Conservation (phyloP, 2,113 vertebrate genomes). For the Pachypanchax playfairii region DNA sequence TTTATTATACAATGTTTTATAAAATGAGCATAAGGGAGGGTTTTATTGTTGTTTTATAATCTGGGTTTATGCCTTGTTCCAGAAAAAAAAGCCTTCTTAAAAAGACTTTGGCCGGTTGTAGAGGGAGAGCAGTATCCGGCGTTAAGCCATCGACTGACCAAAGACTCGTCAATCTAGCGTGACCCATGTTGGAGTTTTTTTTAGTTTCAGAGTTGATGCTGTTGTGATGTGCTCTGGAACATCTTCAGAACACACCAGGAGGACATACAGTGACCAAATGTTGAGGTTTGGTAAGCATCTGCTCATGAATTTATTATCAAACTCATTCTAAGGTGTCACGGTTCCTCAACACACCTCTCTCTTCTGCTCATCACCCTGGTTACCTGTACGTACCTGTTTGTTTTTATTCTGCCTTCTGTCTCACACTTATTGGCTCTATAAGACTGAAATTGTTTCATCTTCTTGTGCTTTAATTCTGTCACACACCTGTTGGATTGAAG, state of each 20-base stretch:
- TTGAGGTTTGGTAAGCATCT: no score
- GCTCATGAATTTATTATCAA: no score
- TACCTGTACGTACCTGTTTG: no score
- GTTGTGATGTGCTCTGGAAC: not conserved
- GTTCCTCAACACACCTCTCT: no score
- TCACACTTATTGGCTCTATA: no score
- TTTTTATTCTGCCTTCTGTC: no score
- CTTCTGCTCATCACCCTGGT: no score
- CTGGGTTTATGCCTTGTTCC: conserved; percentile 78
- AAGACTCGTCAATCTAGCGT: not conserved
- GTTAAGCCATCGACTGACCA: conserved; percentile 52
- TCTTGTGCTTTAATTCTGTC: no score
- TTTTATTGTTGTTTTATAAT: conserved; percentile 80
- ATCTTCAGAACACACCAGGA: not conserved
- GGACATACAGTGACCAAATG: no score
- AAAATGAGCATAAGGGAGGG: conserved; percentile 76
- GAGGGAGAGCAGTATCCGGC: conserved; percentile 39
- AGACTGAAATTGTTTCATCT: no score
- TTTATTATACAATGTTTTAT: conserved; percentile 64
- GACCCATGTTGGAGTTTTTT: conserved; percentile 3
- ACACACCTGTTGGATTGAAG: no score
- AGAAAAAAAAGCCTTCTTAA: conserved; percentile 67
- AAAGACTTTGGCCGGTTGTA: conserved; percentile 56
- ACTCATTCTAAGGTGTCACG: no score
- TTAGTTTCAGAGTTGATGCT: not conserved